These are phyloP conservation scores for Liodrosophila aerea DNA, from an alignment of 2,888 invertebrate species.

Conservation along the genomic window DNA sequence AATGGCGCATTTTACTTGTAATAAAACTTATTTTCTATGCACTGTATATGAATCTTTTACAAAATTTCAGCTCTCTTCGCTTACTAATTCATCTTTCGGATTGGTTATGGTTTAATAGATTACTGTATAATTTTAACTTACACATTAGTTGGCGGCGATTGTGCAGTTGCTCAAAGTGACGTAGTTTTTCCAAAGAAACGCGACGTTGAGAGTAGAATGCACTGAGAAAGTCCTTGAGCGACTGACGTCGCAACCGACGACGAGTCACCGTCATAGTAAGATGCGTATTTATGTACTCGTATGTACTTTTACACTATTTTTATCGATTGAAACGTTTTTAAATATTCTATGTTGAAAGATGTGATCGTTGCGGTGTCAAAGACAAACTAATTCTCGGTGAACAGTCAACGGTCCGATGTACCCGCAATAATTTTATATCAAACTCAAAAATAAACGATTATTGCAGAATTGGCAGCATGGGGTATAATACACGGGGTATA, in stretches of 20 bases:
- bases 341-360: constrained; percentile 15
- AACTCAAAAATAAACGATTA: constrained; percentile 27
- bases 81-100: too few relatives aligned
- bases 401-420: constrained; percentile 45
- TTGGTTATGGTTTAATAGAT: not conserved
- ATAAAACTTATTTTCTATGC: too few relatives aligned
- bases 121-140: constrained; percentile 47
- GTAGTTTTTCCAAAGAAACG: constrained; percentile 61
- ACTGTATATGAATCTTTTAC: too few relatives aligned
- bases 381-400: constrained; percentile 44
- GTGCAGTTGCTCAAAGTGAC: constrained; percentile 48
- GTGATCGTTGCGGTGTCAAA: constrained; percentile 54
- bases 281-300: not conserved
- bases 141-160: constrained; percentile 56
- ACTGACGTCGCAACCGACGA: constrained; percentile 62
- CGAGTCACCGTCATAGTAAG: constrained; percentile 60
- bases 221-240: constrained; percentile 65
- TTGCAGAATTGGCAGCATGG: constrained; percentile 25
- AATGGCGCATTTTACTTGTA: too few relatives aligned
- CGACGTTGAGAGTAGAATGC: constrained; percentile 55
- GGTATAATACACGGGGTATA: constrained; percentile 16
- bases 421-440: constrained; percentile 58
- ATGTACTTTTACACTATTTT: not conserved
- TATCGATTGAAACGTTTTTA: not conserved
- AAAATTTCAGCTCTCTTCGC: too few relatives aligned